phyloP scores from a whole-genome alignment of 2,888 invertebrate species.

The Temnothorax unifasciatus region DNA sequence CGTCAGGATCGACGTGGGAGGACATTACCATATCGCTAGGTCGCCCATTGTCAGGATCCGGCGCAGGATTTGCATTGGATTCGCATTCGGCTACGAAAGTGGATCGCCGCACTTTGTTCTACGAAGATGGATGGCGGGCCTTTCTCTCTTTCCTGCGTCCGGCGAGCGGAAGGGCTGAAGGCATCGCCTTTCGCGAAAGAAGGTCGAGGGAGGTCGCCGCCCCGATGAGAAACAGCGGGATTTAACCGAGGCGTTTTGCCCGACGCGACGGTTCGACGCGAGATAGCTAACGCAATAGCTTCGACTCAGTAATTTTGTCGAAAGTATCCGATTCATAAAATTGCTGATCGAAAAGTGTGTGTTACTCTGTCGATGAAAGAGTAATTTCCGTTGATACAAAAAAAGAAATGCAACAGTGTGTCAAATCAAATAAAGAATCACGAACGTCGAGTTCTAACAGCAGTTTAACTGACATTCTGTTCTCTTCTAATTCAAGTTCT shows the following conservation, averaged over 20 bases:
- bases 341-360: neutral
- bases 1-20: conserved; percentile 74
- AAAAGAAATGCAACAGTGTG: neutral
- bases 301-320: neutral
- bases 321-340: neutral
- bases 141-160: conserved; percentile 57
- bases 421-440: neutral
- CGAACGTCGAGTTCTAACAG: neutral
- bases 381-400: neutral
- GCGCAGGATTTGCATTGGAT: conserved; percentile 79
- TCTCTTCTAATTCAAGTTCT: neutral
- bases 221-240: conserved; percentile 31
- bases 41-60: conserved; percentile 78
- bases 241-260: conserved; percentile 21
- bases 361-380: neutral
- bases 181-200: conserved; percentile 46
- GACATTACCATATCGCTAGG: conserved; percentile 81
- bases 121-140: conserved; percentile 77
- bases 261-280: neutral
- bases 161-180: conserved; percentile 66
- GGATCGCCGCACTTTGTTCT: conserved; percentile 80
- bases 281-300: neutral
- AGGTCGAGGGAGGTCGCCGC: conserved; percentile 46
- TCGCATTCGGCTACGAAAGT: conserved; percentile 79
- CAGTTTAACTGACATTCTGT: neutral